phyloP scores from a whole-genome alignment of 2,888 invertebrate genomes.

The Embidobia sp. region DNA sequence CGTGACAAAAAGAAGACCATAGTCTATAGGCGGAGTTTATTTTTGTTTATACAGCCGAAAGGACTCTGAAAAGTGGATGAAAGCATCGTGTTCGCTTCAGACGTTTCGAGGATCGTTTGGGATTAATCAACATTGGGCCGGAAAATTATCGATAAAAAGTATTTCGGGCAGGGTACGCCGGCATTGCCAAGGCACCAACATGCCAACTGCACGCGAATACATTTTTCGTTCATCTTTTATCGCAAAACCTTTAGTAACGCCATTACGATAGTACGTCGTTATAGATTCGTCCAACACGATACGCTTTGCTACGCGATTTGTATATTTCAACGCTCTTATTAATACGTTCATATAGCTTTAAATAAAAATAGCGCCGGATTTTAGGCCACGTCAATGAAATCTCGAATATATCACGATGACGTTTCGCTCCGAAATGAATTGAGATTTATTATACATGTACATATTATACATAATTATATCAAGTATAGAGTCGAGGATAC shows the following conservation, averaged over 20 bases:
- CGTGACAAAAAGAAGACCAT: background rate
- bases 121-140: slow-evolving; percentile 25
- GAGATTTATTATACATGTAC: slow-evolving; percentile 60
- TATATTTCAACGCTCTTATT: slow-evolving; percentile 62
- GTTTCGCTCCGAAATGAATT: slow-evolving; percentile 54
- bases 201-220: slow-evolving; percentile 22
- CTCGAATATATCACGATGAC: slow-evolving; percentile 57
- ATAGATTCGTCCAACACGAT: slow-evolving; percentile 64
- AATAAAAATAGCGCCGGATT: slow-evolving; percentile 56
- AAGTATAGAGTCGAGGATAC: slow-evolving; percentile 51
- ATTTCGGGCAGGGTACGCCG: slow-evolving; percentile 9
- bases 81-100: background rate
- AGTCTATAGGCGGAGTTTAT: background rate
- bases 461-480: slow-evolving; percentile 53
- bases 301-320: slow-evolving; percentile 65
- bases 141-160: slow-evolving; percentile 1
- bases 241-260: slow-evolving; percentile 47
- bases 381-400: slow-evolving; percentile 56
- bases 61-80: slow-evolving; percentile 30
- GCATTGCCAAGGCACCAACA: too few relatives aligned
- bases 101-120: slow-evolving; percentile 4
- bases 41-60: slow-evolving; percentile 12
- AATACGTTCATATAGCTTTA: slow-evolving; percentile 60
- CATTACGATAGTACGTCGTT: slow-evolving; percentile 56
- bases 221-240: slow-evolving; percentile 41